Base-by-base conservation (phyloP, 2,797 vertebrate genomes). In the Diceros bicornis region DNA sequence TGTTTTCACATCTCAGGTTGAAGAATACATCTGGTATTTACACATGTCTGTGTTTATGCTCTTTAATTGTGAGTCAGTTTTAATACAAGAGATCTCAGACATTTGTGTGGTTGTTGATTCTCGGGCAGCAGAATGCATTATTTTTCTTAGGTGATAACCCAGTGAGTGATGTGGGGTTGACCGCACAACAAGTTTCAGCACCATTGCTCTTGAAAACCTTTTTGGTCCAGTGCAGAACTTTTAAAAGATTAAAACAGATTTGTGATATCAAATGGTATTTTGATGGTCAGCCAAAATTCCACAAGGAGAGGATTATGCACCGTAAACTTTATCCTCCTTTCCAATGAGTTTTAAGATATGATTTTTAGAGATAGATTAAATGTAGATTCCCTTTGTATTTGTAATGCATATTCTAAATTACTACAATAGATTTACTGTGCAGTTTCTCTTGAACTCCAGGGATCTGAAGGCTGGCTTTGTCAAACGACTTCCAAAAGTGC, bases 41-140 rank as follows among this genome's bases (percentile, higher is more conserved):
- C 71, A 25, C 72, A 91, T 59, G 89, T 91, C 95, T 97, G 0
- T 95, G 69, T 97, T 96, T 97, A 78, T 57, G 61, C 32, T 96
- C 12, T 78, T 86, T 97, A 89, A 90, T 66, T 97, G 95, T 97
- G 97, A 98, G 93, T 97, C 96, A 95, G 84, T 57, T 74, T 82
- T 81, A 91, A 85, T 37, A 74, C 69, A 32, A 6, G 20, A 74
- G 84, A 96, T 91, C 34, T 21, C 29, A 96, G 94, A 89, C 87
- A 66, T 61, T 44, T 83, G 87, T 1, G 8, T 66, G 90, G 61
- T 69, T 32, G 6, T 44, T 44, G 69, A 78, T 57, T 72, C 74
- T 69, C 16, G 6, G 77, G 68, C 4, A 8, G 61, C 41, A 4
- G 57, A 74, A 89, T 77, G 50, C 6, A 32, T 50, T 90, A 21